Base-by-base conservation (phyloP, 2,888 invertebrate species). In the Drosophila paramelanica region DNA sequence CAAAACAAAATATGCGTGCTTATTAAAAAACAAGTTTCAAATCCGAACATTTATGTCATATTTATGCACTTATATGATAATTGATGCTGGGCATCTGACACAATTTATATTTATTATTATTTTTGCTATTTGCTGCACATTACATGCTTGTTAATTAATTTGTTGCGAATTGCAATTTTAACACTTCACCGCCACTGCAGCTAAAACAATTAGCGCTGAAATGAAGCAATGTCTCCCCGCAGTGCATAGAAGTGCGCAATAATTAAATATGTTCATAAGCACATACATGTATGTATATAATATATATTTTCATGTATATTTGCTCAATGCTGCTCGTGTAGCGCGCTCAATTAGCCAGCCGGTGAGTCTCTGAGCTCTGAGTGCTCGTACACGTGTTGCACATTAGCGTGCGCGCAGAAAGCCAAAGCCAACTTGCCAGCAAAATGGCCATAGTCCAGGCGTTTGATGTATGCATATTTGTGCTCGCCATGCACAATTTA, bases 361-460 rank as follows among this genome's bases (percentile, higher is more conserved):
- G 47, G 57, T 64, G 51, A 31, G 5, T 31, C 31, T 31, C 52
- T 33, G 17, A 17, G 17, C 38, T 60, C 39, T 31, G 36, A 51
- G 45, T 52, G 57, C 41, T 51, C 25, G 58, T 39, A 82, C 88
- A 85, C 82, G 88, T 82, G 88, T 87, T 82, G 69, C 70, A 82
- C 77, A 85, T 85, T 83, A 79, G 43, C 49, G 17, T 42, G 27
- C 45, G 33, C n/a, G 13, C 43, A 47, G 14, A 56, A 20, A n/a
- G n/a, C n/a, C n/a, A n/a, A 41, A 27, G 41, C 45, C 13, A n/a
- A 36, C 33, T 43, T 14, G 43, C 42, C 27, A 11, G 47, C n/a
- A 10, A 5, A 23, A 27, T 41, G 20, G 41, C 20, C 25, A 43
- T 27, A 46, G 58, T 42, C 39, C 45, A 41, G 11, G 25, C 6